Percentiles rank a stretch among this genome's conserved stretches.
Conservation (phyloP, 1,140 invertebrate species). For the Eumaeus atala region DNA sequence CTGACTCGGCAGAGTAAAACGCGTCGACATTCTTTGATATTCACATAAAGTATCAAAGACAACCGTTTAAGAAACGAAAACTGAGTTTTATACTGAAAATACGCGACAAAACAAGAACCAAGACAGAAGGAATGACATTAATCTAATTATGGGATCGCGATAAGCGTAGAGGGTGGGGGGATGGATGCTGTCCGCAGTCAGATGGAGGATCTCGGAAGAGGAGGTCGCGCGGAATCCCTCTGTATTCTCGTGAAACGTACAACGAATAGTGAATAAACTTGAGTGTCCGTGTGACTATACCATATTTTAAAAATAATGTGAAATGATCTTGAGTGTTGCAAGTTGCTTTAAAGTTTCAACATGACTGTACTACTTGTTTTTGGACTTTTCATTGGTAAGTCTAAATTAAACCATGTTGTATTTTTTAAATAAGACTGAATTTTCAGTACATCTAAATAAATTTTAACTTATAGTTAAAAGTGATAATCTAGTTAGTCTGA, state of each 20-base stretch:
- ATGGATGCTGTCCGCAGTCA: slow-evolving; percentile 43
- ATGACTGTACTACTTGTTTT: slow-evolving; percentile 62
- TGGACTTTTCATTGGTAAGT: slow-evolving; percentile 63
- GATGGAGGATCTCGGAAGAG: slow-evolving; percentile 19
- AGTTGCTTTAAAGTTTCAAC: slow-evolving; percentile 29
- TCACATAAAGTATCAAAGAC: background rate
- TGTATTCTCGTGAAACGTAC: background rate
- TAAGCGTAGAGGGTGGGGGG: slow-evolving; percentile 42
- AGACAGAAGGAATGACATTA: slow-evolving; percentile 66
- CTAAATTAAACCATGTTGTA: too few species aligned
- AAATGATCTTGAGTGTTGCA: slow-evolving; percentile 36
- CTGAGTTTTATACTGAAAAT: slow-evolving; percentile 9
- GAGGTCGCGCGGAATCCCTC: slow-evolving; percentile 16
- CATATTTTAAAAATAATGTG: slow-evolving; percentile 30
- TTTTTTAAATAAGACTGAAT: too few species aligned
- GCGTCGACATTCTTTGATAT: background rate
- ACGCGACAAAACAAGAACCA: slow-evolving; percentile 36
- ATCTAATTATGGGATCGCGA: slow-evolving; percentile 69
- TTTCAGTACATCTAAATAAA: too few species aligned
- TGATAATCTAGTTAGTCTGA: too few species aligned
- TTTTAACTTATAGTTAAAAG: too few species aligned
- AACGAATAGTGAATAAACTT: slow-evolving; percentile 2
- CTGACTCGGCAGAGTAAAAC: background rate
- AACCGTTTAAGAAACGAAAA: background rate
- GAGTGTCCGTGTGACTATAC: slow-evolving; percentile 7